Evolutionary conservation across 2,888 invertebrate genomes (phyloP).

Genomic region (Carpatolechia fugitivella): DNA sequence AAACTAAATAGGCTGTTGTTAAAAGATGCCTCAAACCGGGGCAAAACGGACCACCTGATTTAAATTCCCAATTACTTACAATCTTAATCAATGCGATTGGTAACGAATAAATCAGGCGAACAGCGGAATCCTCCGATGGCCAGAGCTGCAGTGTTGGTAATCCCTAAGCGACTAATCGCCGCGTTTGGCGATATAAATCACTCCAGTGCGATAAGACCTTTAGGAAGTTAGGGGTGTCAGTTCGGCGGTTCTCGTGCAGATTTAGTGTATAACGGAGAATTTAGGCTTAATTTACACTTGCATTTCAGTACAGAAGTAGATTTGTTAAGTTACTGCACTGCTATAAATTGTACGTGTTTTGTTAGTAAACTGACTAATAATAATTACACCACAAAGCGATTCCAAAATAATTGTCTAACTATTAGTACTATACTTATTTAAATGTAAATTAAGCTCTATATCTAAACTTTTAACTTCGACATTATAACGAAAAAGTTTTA

Average conservation of each 20-base stretch:
- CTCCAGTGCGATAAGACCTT: conserved; percentile 26
- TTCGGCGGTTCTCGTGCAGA: neutral
- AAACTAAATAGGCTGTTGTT: too few relatives aligned
- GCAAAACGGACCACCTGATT: neutral
- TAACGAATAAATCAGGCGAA: conserved; percentile 10
- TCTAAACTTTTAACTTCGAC: too few relatives aligned
- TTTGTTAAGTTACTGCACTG: too few relatives aligned
- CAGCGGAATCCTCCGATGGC: neutral
- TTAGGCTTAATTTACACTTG: neutral
- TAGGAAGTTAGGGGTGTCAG: conserved; percentile 15
- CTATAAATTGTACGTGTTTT: too few relatives aligned
- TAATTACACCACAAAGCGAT: too few relatives aligned
- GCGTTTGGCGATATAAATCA: conserved; percentile 25
- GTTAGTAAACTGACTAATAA: too few relatives aligned
- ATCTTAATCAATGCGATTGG: neutral
- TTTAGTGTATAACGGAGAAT: neutral
- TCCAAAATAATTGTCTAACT: too few relatives aligned
- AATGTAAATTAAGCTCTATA: too few relatives aligned
- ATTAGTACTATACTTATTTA: too few relatives aligned
- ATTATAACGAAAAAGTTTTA: too few relatives aligned
- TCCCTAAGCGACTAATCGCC: conserved; percentile 18
- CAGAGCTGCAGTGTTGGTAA: neutral
- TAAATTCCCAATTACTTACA: conserved; percentile 8
- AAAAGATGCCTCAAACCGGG: neutral
- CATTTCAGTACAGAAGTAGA: neutral